Evolutionary conservation across 2,888 invertebrate species (phyloP), one percentile per base, ranked within the genome.

Genomic region (Phaedon cochleariae): DNA sequence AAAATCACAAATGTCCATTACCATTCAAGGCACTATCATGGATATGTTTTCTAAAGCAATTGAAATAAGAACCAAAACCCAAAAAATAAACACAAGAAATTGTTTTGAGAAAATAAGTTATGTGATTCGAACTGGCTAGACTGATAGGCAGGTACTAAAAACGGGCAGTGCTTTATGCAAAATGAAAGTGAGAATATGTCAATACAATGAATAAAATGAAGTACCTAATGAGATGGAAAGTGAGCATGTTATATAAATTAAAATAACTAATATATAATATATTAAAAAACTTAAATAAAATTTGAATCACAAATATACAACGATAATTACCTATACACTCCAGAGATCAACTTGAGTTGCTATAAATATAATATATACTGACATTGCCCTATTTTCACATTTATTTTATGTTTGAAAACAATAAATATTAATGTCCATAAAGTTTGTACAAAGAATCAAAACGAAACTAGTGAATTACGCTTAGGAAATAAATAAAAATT

Each of bases 181-280:
- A 41, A 41, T 41, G 15, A 41, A 41, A 41, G 41, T 41, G 41
- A 41, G 15, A 41, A 41, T 15, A 41, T 41, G 41, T 34, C 34
- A 34, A 34, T 34, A 12, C 12, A 34, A 41, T 41, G 41, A 34
- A 2, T 41, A n/a, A 41, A 41, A 41, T 15, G 15, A 41, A 41
- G 15, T 41, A 41, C 12, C 15, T n/a, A 41, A 12, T 6, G 41
- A 29, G 37, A 49, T 52, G 51, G 34, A 31, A 37, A 29, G 31
- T 59, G 59, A 52, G 41, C 52, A 51, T 41, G 45, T 59, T 49
- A 48, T 21, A 51, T 59, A 59, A 51, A 51, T 49, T 41, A 59
- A 59, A 59, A 59, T 59, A 46, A 59, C n/a, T 21, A 21, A 26
- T 29, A 52, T 52, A 22, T 15, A 51, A 59, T 29, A 59, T 49